phyloP scores from a whole-genome alignment of 2,888 invertebrate genomes.

The Microplitis deprimator region DNA sequence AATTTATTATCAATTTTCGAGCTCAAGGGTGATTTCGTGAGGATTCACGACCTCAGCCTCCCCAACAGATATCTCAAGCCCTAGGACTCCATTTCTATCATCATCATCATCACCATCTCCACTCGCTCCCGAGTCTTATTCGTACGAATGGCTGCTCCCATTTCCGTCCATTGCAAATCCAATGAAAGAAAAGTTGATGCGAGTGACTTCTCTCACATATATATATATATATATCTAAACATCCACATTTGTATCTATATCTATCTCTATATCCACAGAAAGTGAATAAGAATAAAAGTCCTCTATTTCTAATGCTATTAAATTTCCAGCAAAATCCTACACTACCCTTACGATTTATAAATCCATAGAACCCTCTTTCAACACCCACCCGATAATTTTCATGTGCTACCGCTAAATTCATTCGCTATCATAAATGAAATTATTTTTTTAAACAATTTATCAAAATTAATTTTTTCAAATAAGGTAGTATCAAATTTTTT shows the following conservation, averaged over 20 bases:
- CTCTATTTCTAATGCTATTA: background rate
- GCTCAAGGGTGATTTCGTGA: slow-evolving; percentile 66
- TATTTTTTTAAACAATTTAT: too few species aligned
- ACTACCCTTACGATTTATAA: background rate
- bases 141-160: slow-evolving; percentile 70
- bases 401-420: background rate
- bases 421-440: background rate
- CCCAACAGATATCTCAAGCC: slow-evolving; percentile 12
- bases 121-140: slow-evolving; percentile 66
- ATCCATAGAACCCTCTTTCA: background rate
- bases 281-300: background rate
- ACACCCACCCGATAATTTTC: background rate
- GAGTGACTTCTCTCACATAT: background rate
- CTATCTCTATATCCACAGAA: background rate
- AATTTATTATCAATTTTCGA: slow-evolving; percentile 71
- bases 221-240: background rate
- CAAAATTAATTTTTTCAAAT: background rate
- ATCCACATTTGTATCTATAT: background rate
- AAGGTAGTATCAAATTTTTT: background rate
- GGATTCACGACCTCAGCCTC: slow-evolving; percentile 26
- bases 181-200: slow-evolving; percentile 55
- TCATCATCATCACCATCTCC: slow-evolving; percentile 67
- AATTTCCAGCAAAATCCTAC: background rate
- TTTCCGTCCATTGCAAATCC: slow-evolving; percentile 66
- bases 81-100: slow-evolving; percentile 65